phyloP scores from a whole-genome alignment of 2,797 vertebrate species.

The Uromys caudimaculatus region DNA sequence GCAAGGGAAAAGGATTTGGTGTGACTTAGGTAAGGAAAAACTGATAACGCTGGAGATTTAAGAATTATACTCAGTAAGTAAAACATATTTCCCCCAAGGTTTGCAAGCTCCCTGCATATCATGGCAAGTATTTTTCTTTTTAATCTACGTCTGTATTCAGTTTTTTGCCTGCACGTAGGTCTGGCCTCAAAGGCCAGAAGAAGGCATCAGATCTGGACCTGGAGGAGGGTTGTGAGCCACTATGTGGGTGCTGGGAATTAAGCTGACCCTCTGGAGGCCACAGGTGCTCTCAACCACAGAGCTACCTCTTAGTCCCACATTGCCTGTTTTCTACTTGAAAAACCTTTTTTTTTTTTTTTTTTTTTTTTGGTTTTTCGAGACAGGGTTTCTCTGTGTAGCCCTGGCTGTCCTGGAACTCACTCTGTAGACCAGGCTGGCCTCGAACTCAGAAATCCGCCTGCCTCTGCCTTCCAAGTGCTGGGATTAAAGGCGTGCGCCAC shows the following conservation, averaged over 20 bases:
- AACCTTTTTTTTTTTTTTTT: not conserved
- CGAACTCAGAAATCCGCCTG: too few species aligned
- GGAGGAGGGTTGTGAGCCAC: not conserved
- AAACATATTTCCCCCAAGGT: not conserved
- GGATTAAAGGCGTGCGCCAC: too few species aligned
- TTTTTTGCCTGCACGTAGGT: not conserved
- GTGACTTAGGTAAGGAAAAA: not conserved
- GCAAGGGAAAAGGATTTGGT: not conserved
- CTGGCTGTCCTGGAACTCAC: too few species aligned
- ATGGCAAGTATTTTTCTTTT: not conserved
- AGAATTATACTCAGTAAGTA: not conserved
- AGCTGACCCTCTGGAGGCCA: too few species aligned
- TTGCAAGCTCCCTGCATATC: not conserved
- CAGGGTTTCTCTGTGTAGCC: too few species aligned
- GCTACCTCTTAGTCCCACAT: not conserved
- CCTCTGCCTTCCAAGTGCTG: too few species aligned
- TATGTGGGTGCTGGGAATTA: not conserved
- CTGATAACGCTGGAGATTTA: not conserved
- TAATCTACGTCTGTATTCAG: not conserved
- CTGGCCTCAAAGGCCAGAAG: not conserved
- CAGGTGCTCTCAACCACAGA: not conserved
- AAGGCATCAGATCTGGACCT: not conserved
- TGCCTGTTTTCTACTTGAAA: not conserved
- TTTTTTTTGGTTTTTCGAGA: too few species aligned
- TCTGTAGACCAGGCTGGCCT: too few species aligned